Evolutionary conservation across 2,888 invertebrate genomes (phyloP).

Genomic region (Mechanitis mazaeus): DNA sequence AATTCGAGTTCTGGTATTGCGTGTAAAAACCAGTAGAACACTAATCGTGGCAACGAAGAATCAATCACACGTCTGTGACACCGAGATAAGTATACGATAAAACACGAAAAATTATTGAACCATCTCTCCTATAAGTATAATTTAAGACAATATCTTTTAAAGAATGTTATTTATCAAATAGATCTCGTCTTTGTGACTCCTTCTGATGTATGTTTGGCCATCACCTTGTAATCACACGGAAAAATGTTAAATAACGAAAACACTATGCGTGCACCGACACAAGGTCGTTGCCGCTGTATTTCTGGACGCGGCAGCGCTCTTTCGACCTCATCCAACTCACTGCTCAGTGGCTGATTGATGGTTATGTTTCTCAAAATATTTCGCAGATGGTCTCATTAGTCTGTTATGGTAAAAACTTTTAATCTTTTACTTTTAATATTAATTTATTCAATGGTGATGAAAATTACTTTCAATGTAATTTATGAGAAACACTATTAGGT

Average conservation of each 20-base stretch:
- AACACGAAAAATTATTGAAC: no score
- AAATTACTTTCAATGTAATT: no score
- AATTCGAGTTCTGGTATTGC: constrained; percentile 22
- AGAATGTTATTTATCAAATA: no score
- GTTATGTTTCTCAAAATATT: constrained; percentile 52
- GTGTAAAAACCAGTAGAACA: constrained; percentile 28
- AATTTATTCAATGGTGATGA: no score
- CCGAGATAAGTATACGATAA: no score
- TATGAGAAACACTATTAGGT: no score
- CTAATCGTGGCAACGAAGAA: constrained; percentile 30
- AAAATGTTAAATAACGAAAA: constrained; percentile 67
- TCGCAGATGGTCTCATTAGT: constrained; percentile 43
- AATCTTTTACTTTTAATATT: constrained; percentile 20
- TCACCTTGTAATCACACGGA: constrained; percentile 61
- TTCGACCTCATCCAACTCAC: constrained; percentile 45
- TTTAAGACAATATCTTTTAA: no score
- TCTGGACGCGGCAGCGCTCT: constrained; percentile 57
- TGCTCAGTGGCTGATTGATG: constrained; percentile 61
- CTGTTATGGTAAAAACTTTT: constrained; percentile 32
- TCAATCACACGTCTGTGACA: constrained; percentile 17
- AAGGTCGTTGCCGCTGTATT: constrained; percentile 72
- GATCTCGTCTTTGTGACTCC: no score
- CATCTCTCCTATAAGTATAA: no score
- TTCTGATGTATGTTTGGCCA: constrained; percentile 38
- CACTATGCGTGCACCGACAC: constrained; percentile 61